Conservation (phyloP, 2,888 invertebrate species). For the Spicauda simplicius region DNA sequence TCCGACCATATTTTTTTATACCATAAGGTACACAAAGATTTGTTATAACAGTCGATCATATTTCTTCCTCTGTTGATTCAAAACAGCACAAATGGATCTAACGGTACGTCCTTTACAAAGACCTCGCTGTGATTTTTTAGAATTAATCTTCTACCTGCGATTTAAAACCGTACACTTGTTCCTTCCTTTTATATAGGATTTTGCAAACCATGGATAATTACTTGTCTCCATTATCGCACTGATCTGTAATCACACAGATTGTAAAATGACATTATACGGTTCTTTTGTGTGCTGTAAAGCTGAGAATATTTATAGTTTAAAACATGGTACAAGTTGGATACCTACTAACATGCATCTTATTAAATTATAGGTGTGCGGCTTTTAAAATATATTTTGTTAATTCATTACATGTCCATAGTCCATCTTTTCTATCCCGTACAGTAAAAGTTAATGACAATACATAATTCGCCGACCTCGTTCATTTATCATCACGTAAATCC, state of each 20-base stretch:
- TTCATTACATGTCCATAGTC: no score
- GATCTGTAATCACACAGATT: slow-evolving; percentile 25
- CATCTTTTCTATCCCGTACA: not conserved
- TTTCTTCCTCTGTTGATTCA: slow-evolving; percentile 59
- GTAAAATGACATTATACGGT: not conserved
- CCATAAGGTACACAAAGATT: slow-evolving; percentile 6
- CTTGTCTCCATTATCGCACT: slow-evolving; percentile 45
- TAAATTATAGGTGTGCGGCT: no score
- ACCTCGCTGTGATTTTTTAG: slow-evolving; percentile 52
- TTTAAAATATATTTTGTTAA: no score
- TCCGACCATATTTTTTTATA: slow-evolving; percentile 17
- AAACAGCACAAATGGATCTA: slow-evolving; percentile 63
- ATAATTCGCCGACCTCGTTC: slow-evolving; percentile 9
- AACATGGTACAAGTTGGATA: not conserved
- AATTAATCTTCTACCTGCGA: slow-evolving; percentile 69
- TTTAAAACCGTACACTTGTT: slow-evolving; percentile 69
- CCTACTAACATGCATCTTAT: not conserved
- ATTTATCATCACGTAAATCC: slow-evolving; percentile 15
- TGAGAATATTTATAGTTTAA: not conserved
- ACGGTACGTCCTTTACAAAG: slow-evolving; percentile 70
- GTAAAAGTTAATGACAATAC: not conserved
- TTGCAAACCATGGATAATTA: slow-evolving; percentile 64
- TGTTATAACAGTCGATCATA: slow-evolving; percentile 52
- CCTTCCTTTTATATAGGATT: slow-evolving; percentile 60
- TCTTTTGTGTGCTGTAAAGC: not conserved